Conservation (phyloP, 2,797 vertebrate genomes). For the Forpus xanthops region DNA sequence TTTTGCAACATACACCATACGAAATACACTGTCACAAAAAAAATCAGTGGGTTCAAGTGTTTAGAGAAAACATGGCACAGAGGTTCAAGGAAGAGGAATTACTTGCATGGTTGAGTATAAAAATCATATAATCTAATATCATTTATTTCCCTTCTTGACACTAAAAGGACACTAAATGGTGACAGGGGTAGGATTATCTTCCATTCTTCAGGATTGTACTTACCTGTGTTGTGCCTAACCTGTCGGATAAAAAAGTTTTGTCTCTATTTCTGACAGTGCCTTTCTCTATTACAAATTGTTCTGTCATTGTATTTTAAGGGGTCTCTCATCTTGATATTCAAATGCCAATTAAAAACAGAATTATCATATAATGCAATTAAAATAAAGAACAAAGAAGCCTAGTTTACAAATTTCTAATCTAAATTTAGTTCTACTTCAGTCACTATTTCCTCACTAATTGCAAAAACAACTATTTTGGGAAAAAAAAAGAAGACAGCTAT, state of each 20-base stretch:
- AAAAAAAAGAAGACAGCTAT: constrained; percentile 15
- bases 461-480: constrained; percentile 11
- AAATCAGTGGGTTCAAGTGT: neutral
- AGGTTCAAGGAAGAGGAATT: neutral
- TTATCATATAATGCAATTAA: constrained; percentile 36
- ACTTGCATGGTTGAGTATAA: neutral
- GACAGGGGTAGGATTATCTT: constrained; percentile 25
- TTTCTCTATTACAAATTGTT: neutral
- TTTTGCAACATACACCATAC: neutral
- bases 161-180: constrained; percentile 11
- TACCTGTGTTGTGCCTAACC: neutral
- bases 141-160: constrained; percentile 32
- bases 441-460: constrained; percentile 50
- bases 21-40: neutral
- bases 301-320: neutral
- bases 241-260: constrained; percentile 22
- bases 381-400: constrained; percentile 4
- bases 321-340: constrained; percentile 36
- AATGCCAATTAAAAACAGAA: constrained; percentile 42
- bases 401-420: constrained; percentile 32
- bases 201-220: neutral
- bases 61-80: neutral
- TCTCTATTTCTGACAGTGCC: neutral
- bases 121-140: neutral
- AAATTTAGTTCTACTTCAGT: constrained; percentile 19